These are phyloP conservation scores for Cheilosia impressa DNA, from an alignment of 2,888 invertebrate genomes.

Conservation along the genomic window DNA sequence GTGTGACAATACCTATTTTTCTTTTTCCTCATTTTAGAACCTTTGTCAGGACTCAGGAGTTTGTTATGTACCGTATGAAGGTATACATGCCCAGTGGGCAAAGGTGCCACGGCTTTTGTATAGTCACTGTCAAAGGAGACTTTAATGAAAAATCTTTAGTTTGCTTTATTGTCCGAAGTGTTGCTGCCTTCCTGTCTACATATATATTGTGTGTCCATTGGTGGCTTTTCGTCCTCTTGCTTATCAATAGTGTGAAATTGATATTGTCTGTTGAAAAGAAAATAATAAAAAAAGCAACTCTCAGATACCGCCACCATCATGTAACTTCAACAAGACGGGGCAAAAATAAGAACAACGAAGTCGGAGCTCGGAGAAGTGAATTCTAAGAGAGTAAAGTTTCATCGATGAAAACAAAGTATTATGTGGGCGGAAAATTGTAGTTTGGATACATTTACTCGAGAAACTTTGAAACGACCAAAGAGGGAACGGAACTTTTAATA, in stretches of 20 bases:
- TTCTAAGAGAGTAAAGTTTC: slow-evolving; percentile 19
- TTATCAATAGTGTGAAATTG: slow-evolving; percentile 54
- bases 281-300: slow-evolving; percentile 20
- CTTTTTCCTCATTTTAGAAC: slow-evolving; percentile 30
- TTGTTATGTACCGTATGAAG: background rate
- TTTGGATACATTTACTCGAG: background rate
- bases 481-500: background rate
- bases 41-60: slow-evolving; percentile 44
- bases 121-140: slow-evolving; percentile 42
- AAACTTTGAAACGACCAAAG: background rate
- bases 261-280: slow-evolving; percentile 12
- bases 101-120: slow-evolving; percentile 44
- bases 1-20: slow-evolving; percentile 41
- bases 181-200: background rate
- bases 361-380: background rate
- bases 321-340: slow-evolving; percentile 14
- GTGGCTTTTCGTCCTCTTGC: slow-evolving; percentile 10
- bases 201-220: slow-evolving; percentile 7
- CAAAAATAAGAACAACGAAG: background rate
- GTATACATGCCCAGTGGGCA: background rate
- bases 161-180: slow-evolving; percentile 33
- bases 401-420: background rate
- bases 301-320: slow-evolving; percentile 19
- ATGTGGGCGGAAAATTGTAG: background rate
- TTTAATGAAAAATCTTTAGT: slow-evolving; percentile 51